Evolutionary conservation across 1,140 invertebrate genomes (phyloP).

Genomic region (Papilio dardanus): DNA sequence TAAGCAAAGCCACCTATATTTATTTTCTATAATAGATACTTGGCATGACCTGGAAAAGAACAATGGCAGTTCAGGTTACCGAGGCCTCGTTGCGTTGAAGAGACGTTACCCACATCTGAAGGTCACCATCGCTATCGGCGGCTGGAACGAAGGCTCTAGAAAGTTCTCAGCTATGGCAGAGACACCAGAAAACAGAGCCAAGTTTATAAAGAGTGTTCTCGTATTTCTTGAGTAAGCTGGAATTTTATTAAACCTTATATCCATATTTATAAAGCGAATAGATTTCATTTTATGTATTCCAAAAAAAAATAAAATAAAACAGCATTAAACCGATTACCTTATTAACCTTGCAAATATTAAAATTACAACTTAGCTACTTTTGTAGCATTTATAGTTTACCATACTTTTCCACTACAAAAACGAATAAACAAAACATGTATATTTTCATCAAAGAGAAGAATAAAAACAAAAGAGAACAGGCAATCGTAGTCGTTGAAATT

Average conservation of each 20-base stretch:
- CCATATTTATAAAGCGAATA: background rate
- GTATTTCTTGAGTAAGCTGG: constrained; percentile 84
- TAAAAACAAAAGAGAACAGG: too few relatives aligned
- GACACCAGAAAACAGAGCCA: constrained; percentile 81
- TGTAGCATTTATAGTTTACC: background rate
- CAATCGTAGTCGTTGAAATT: too few relatives aligned
- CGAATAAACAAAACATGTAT: background rate
- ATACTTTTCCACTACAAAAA: background rate
- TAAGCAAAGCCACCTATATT: background rate
- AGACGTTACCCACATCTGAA: constrained; percentile 88
- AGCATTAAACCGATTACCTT: background rate
- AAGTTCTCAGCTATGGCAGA: constrained; percentile 91
- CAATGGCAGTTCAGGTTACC: constrained; percentile 88
- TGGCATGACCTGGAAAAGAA: constrained; percentile 90
- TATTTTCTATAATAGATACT: constrained; percentile 82
- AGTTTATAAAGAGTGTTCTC: constrained; percentile 86
- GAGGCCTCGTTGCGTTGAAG: constrained; percentile 86
- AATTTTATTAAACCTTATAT: background rate
- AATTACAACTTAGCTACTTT: background rate
- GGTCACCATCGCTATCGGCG: constrained; percentile 91
- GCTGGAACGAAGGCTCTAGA: constrained; percentile 93
- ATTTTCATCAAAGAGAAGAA: background rate
- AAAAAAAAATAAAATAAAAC: too few relatives aligned
- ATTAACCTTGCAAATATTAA: background rate
- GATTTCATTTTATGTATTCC: background rate